phyloP scores from a whole-genome alignment of 2,888 invertebrate genomes.

The Baronia brevicornis region DNA sequence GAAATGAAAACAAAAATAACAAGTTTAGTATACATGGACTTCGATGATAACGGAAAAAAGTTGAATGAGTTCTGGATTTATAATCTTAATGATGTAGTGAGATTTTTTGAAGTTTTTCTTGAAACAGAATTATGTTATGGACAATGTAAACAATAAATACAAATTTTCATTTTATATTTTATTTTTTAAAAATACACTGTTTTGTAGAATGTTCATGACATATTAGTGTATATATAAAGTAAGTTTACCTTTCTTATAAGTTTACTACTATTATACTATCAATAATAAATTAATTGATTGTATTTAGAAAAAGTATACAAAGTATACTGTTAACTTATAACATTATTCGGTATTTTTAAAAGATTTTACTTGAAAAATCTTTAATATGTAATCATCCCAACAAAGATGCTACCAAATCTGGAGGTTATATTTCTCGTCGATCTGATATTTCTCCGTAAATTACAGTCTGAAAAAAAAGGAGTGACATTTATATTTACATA shows the following conservation, averaged over 20 bases:
- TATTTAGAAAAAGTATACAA: too few relatives aligned
- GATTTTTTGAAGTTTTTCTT: constrained; percentile 35
- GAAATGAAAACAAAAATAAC: constrained; percentile 12
- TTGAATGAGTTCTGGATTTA: constrained; percentile 33
- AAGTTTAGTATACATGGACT: constrained; percentile 40
- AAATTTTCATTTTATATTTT: too few relatives aligned
- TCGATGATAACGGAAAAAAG: constrained; percentile 25
- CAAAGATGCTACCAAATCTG: constrained; percentile 32
- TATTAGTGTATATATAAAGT: not conserved
- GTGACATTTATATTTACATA: not conserved
- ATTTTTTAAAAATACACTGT: too few relatives aligned
- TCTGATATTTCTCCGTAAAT: constrained; percentile 14
- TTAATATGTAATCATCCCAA: constrained; percentile 36
- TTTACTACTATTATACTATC: too few relatives aligned
- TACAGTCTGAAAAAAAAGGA: constrained; percentile 30
- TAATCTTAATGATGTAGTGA: constrained; percentile 37
- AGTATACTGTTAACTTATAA: too few relatives aligned
- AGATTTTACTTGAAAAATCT: too few relatives aligned
- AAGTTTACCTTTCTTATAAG: too few relatives aligned
- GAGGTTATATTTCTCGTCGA: too few relatives aligned
- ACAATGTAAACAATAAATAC: constrained; percentile 21
- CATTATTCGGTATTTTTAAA: too few relatives aligned
- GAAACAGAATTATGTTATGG: constrained; percentile 35
- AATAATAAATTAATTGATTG: too few relatives aligned
- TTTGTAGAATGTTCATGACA: too few relatives aligned